Base-by-base conservation (phyloP, 2,888 invertebrate species). In the Atrina japonica region DNA sequence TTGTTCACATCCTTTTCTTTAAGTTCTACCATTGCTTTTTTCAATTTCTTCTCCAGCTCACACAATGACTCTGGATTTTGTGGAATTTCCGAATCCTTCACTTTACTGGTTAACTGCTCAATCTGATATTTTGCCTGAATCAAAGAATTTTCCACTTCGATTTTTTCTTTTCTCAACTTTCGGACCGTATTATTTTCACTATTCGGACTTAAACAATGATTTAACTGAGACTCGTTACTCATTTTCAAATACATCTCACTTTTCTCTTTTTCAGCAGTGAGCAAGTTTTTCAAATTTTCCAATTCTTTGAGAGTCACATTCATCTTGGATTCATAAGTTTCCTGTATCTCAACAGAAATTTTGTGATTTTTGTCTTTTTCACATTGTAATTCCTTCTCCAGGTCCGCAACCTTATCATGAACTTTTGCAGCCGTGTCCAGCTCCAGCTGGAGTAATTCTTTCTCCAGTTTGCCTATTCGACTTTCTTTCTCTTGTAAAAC, bases 91-190 rank as follows among this genome's bases (percentile, higher is more conserved):
- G 49, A 25, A 55, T 70, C 74, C 55, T 58, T 47, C 35, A 78
- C n/a, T 52, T 69, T 73, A n/a, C 59, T 74, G 61, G 78, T 68
- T 53, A 78, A 64, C 6, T 70, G 64, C 1, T 61, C 53, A 11
- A 80, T 68, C 35, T 73, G 74, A 41, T 64, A 78, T 35, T 70
- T 75, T 3, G 82, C 80, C 35, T 78, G 76, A n/a, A 77, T 76
- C 16, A 82, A 66, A 2, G 77, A 65, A 67, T 80, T 80, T 35
- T 83, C 80, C 6, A 70, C 63, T 29, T 80, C 77, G 18, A 83
- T 83, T 61, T 84, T 84, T 29, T n/a, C 6, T 23, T 45, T 50
- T 55, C 53, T 43, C 27, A 29, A 9, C 59, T 50, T 58, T 49
- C 45, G 41, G n/a, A 41, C 5, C 27, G 35, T 49, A 58, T 49